Evolutionary conservation across 2,113 vertebrate genomes (phyloP).

Genomic region (Heteronetta atricapilla): DNA sequence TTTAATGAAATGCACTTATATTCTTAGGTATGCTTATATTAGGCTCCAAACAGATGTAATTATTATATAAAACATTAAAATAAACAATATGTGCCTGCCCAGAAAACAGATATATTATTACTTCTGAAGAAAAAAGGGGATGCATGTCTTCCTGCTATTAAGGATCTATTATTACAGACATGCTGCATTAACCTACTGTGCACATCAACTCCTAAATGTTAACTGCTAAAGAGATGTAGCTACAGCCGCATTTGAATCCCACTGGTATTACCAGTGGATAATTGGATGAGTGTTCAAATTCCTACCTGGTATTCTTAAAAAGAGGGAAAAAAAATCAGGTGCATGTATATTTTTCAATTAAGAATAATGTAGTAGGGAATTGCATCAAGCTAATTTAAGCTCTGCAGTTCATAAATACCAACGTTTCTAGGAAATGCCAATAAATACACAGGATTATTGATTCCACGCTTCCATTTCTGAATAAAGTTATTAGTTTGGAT

Average conservation of each 20-base stretch:
- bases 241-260: not conserved
- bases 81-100: not conserved
- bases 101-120: conserved; percentile 23
- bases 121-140: not conserved
- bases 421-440: not conserved
- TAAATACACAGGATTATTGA: not conserved
- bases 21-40: conserved; percentile 28
- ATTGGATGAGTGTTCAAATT: not conserved
- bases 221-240: not conserved
- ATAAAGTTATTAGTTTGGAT: not conserved
- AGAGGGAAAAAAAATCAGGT: not conserved
- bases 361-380: not conserved
- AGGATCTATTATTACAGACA: not conserved
- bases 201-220: not conserved
- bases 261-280: not conserved
- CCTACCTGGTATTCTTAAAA: not conserved
- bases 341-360: not conserved
- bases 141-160: not conserved
- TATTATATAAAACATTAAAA: conserved; percentile 16
- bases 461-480: not conserved
- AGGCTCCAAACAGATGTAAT: not conserved
- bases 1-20: conserved; percentile 4
- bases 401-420: not conserved
- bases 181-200: not conserved
- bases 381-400: not conserved